A percentile compares a stretch with the other conserved stretches of the same genome.
phyloP scores from a whole-genome alignment of 2,888 invertebrate species.

The Alloplasta piceator region DNA sequence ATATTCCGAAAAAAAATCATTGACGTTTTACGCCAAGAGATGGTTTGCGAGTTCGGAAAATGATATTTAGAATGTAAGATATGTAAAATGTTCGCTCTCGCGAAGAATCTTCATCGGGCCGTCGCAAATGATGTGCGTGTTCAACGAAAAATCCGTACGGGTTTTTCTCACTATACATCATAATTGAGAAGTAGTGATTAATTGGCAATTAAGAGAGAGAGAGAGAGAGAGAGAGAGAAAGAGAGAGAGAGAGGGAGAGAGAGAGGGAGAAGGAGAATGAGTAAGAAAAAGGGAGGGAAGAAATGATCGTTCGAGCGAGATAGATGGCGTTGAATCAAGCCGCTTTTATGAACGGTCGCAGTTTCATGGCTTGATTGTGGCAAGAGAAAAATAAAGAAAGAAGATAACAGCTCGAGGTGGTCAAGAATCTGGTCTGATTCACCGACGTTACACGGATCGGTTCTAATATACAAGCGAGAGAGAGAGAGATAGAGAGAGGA shows the following conservation, averaged over 20 bases:
- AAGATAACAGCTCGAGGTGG: slow-evolving; percentile 26
- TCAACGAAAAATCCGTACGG: slow-evolving; percentile 41
- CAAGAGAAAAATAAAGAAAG: slow-evolving; percentile 41
- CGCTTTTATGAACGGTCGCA: slow-evolving; percentile 37
- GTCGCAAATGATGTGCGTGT: slow-evolving; percentile 23
- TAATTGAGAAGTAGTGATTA: slow-evolving; percentile 67
- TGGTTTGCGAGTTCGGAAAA: too few species aligned
- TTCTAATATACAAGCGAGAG: slow-evolving; percentile 30
- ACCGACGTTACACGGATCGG: slow-evolving; percentile 44
- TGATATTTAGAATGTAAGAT: slow-evolving; percentile 5
- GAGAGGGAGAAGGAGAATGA: slow-evolving; percentile 19
- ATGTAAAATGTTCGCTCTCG: not conserved
- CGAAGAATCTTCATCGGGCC: slow-evolving; percentile 36
- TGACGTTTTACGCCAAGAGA: too few species aligned
- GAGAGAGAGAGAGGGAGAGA: slow-evolving; percentile 14
- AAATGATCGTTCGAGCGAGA: slow-evolving; percentile 45
- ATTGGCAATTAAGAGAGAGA: slow-evolving; percentile 66
- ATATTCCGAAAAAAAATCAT: too few species aligned
- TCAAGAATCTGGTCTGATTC: slow-evolving; percentile 65
- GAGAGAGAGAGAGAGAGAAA: slow-evolving; percentile 17
- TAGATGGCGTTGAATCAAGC: slow-evolving; percentile 34
- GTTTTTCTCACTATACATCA: slow-evolving; percentile 51
- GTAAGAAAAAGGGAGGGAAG: slow-evolving; percentile 12
- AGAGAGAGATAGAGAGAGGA: slow-evolving; percentile 69
- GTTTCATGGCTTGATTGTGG: slow-evolving; percentile 10